Evolutionary conservation across 2,888 invertebrate genomes (phyloP), one percentile per base, ranked within the genome.

Genomic region (Synergus itoensis): DNA sequence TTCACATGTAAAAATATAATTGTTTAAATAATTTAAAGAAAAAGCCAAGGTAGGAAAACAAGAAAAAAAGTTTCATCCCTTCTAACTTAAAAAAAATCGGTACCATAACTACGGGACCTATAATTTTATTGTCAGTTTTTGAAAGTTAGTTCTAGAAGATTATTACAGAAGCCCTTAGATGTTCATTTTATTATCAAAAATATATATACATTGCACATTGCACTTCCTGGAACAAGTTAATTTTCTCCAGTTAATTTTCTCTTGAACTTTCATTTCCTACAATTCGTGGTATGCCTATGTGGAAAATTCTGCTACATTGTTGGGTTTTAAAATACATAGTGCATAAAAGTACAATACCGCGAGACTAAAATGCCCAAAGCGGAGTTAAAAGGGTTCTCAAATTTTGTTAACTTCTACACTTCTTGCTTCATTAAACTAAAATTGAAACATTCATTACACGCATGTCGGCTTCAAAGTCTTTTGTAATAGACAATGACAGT

Each of bases 331-430:
- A 43, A 43, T 28, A 28, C 28, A 28, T 43, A 11, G 43, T 43
- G 43, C 11, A 43, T 43, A 43, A 43, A 41, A 11, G 43, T 43
- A 43, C 11, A 11, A 28, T 21, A 21, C 4, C 0, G n/a, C 7
- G 16, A n/a, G 41, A 41, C 11, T 18, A 41, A 41, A 65, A 65
- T 36, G 18, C 41, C 65, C 18, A 18, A 41, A 65, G 41, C n/a
- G 41, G 41, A 64, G 18, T 65, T 65, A 65, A 65, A 65, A 65
- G 41, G 43, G 11, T 65, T 18, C n/a, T 11, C 41, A 65, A 18
- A 65, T 65, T 41, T 7, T 65, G 11, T 65, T 43, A 65, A n/a
- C 41, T 65, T n/a, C 40, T 63, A 63, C 63, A 36, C 16, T 14
- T 63, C 40, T 12, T 0, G 11, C 40, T 18, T 16, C 41, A 41